These are phyloP conservation scores for Ornithoptera priamus DNA, from an alignment of 2,888 invertebrate species.

Conservation along the genomic window DNA sequence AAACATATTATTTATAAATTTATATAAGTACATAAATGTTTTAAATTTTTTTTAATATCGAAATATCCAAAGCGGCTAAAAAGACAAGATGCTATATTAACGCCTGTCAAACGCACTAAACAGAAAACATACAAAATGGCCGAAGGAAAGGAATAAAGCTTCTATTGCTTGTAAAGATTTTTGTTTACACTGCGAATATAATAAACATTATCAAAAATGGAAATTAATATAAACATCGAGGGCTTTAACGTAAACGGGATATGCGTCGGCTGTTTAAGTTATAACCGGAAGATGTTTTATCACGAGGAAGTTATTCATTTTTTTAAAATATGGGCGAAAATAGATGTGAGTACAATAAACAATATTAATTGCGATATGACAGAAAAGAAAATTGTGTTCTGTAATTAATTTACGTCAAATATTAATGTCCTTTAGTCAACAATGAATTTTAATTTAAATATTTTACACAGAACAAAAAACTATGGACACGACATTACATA, in stretches of 20 bases:
- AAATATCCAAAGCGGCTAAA: neutral
- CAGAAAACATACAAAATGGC: slow-evolving; percentile 57
- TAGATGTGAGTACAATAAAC: slow-evolving; percentile 58
- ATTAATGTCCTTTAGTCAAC: slow-evolving; percentile 39
- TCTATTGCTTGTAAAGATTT: slow-evolving; percentile 48
- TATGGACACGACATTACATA: slow-evolving; percentile 56
- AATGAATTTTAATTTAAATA: slow-evolving; percentile 32
- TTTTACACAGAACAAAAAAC: slow-evolving; percentile 65
- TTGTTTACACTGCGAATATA: slow-evolving; percentile 26
- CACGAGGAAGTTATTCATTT: slow-evolving; percentile 54
- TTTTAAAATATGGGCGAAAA: slow-evolving; percentile 60
- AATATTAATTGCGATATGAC: slow-evolving; percentile 9
- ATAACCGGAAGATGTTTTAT: slow-evolving; percentile 67
- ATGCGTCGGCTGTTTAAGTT: slow-evolving; percentile 71
- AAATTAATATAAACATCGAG: slow-evolving; percentile 74
- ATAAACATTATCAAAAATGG: slow-evolving; percentile 53
- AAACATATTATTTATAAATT: too few relatives aligned
- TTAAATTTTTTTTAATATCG: too few relatives aligned
- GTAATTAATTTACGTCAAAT: neutral
- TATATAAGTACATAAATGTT: too few relatives aligned
- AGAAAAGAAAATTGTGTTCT: neutral
- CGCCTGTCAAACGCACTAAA: slow-evolving; percentile 11
- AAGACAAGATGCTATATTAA: neutral
- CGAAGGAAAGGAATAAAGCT: slow-evolving; percentile 70
- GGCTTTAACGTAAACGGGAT: slow-evolving; percentile 74